phyloP scores from a whole-genome alignment of 2,888 invertebrate species.

The Pelosia muscerda region DNA sequence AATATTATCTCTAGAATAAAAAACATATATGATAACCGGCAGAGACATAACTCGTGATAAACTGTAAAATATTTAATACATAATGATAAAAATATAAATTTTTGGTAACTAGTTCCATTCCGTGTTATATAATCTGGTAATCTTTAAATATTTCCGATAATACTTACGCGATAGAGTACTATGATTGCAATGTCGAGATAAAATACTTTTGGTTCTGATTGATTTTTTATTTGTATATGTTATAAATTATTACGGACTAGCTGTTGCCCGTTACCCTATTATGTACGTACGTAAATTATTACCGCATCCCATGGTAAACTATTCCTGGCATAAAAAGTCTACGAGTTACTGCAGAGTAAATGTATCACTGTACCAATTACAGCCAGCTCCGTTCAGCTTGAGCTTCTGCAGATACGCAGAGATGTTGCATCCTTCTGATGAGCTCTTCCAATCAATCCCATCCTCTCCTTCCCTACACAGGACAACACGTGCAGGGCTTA shows the following conservation, averaged over 20 bases:
- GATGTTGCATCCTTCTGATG: too few relatives aligned
- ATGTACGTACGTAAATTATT: too few relatives aligned
- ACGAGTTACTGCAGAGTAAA: too few relatives aligned
- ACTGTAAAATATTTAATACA: neutral
- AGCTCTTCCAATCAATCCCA: too few relatives aligned
- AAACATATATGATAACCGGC: neutral
- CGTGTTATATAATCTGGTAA: conserved; percentile 3
- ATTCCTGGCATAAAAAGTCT: too few relatives aligned
- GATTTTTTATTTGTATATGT: neutral
- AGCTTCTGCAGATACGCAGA: too few relatives aligned
- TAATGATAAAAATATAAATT: neutral
- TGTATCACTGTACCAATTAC: too few relatives aligned
- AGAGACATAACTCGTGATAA: neutral
- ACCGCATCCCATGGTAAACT: too few relatives aligned
- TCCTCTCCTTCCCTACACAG: too few relatives aligned
- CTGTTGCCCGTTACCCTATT: too few relatives aligned
- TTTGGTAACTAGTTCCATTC: neutral
- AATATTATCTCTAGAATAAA: neutral
- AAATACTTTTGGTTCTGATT: conserved; percentile 8
- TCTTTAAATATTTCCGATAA: conserved; percentile 26
- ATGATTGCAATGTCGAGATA: conserved; percentile 28
- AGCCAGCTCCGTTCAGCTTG: too few relatives aligned
- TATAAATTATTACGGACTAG: neutral
- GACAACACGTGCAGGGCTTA: too few relatives aligned
- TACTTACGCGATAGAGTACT: conserved; percentile 24